Conservation (phyloP, 2,888 invertebrate genomes). For the Tupiocoris notatus region DNA sequence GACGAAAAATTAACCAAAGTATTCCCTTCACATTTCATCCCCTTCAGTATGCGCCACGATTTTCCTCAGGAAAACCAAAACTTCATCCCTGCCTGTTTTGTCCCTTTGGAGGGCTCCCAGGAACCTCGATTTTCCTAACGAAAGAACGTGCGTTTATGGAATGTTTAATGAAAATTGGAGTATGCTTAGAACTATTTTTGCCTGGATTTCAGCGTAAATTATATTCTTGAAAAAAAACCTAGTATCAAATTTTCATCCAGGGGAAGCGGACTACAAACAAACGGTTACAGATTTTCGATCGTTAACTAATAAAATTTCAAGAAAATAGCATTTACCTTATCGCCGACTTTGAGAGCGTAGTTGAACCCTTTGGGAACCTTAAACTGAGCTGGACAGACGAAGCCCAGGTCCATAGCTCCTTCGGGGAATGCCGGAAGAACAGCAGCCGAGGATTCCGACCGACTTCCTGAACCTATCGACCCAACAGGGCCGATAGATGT, state of each 20-base stretch:
- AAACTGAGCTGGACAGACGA: constrained; percentile 84
- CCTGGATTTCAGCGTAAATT: too few species aligned
- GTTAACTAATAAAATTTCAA: not conserved
- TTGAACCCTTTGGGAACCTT: constrained; percentile 75
- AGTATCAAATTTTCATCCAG: not conserved
- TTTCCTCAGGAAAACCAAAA: too few species aligned
- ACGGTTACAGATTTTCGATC: too few species aligned
- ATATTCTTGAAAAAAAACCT: not conserved
- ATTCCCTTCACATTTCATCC: too few species aligned
- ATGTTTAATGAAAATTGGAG: too few species aligned
- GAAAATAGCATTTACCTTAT: constrained; percentile 64
- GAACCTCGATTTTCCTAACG: too few species aligned
- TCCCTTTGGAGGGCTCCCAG: too few species aligned
- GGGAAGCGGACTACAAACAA: not conserved
- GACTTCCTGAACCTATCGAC: not conserved
- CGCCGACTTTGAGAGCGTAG: constrained; percentile 79
- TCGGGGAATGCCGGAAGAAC: constrained; percentile 46
- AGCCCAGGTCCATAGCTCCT: constrained; percentile 71
- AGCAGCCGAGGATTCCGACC: not conserved
- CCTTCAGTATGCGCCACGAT: too few species aligned
- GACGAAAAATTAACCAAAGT: too few species aligned
- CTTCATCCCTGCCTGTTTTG: too few species aligned
- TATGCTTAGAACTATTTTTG: too few species aligned
- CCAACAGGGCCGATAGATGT: not conserved
- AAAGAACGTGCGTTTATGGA: too few species aligned